Evolutionary conservation across 1,140 invertebrate genomes (phyloP), one percentile per base, ranked within the genome.

Genomic region (Bombus pyrosoma): DNA sequence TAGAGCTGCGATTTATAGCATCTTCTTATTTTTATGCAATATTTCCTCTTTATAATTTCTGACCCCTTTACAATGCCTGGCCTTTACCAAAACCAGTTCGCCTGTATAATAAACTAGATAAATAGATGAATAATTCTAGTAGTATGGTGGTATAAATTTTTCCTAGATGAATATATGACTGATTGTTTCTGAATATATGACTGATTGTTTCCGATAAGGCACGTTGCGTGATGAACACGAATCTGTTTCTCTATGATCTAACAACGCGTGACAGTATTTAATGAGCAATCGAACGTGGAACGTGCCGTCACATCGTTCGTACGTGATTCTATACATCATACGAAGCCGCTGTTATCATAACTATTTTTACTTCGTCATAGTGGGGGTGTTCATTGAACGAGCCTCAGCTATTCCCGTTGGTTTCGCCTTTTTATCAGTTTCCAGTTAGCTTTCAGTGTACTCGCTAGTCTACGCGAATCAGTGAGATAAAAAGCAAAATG

Each of bases 211-310:
- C 39, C 37, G 80, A 82, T 57, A 75, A 22, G 53, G 39, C 1
- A 25, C 34, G n/a, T 47, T 37, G 47, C 71, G 39, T 28, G 69
- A 37, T 47, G 39, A 25, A 64, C 68, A 18, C n/a, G 32, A 43
- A 12, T 72, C 13, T 25, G n/a, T 43, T 34, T 34, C 32, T 18
- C 25, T 59, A 34, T 82, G 80, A 82, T 82, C 53, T 43, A 73
- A 82, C 32, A 25, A 75, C 80, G 37, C 81, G 81, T 83, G 81
- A 83, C 64, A 22, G 25, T 83, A 77, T 78, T 83, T 83, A 83
- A 83, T 34, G 64, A 78, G 62, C 32, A 69, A 77, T 69, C 74
- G 47, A 59, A 83, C 82, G 47, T 57, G 82, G n/a, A 34, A 18
- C 59, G 62, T 37, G 41, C 18, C 22, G 62, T 39, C 59, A 43